Evolutionary conservation across 2,113 vertebrate species (phyloP), one percentile per base, ranked within the genome.

Genomic region (Columbina picui): DNA sequence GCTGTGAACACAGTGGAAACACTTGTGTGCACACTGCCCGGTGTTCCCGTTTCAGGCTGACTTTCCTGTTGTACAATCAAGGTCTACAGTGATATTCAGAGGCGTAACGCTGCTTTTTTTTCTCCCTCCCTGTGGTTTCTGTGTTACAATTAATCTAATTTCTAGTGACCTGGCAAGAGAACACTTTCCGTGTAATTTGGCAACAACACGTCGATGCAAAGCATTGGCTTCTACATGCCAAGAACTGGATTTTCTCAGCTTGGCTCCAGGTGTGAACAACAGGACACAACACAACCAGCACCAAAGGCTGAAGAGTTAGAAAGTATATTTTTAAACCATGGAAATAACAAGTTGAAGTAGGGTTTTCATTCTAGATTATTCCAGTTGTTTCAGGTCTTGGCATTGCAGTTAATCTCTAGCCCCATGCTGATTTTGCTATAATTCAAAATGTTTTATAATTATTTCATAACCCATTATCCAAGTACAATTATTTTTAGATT

Each of bases 131-230:
- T 18, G 49, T 45, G 74, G 65, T 75, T 94, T 88, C 80, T 83
- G 89, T 93, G 94, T 86, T 96, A 96, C 95, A 97, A 97, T 96
- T 97, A 96, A 96, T 95, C 95, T 94, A 96, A 97, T 97, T 96
- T 97, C 83, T 94, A 96, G 52, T 88, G 84, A 95, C 82, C 93
- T 94, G 94, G 80, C 93, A 94, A 83, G 65, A 78, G 77, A 85
- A 92, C 0, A 14, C 79, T 93, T 91, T 94, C 84, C 56, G 68
- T 86, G 89, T 92, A 94, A 91, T 87, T 92, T 96, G 96, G 96
- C 94, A 96, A 87, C 1, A 13, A 90, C 73, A 87, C 2, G 10
- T 69, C 1, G 2, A 94, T 71, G 89, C 2, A 2, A 87, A 70
- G 85, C 93, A 74, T 84, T 90, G 36, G 45, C 43, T 89, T 61